These are phyloP conservation scores for Venustoraphidia nigricollis DNA, from an alignment of 2,888 invertebrate genomes.

Conservation along the genomic window DNA sequence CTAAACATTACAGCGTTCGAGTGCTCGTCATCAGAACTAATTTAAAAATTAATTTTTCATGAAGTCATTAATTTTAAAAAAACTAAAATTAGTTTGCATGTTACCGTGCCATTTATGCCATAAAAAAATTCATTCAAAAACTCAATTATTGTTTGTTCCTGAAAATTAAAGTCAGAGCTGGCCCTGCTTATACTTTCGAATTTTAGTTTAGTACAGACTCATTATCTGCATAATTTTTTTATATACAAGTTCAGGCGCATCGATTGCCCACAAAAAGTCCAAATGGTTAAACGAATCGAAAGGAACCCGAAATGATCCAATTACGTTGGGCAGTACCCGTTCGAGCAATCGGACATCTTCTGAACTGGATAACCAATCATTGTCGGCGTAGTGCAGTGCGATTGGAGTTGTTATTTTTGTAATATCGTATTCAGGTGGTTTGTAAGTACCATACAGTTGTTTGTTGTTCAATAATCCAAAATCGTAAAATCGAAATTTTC, in stretches of 20 bases:
- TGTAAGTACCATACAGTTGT: constrained; percentile 17
- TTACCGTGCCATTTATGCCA: too few species aligned
- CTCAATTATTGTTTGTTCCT: too few species aligned
- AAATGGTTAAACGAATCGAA: constrained; percentile 46
- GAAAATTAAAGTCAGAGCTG: too few species aligned
- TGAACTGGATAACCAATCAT: too few species aligned
- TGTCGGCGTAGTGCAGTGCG: constrained; percentile 8
- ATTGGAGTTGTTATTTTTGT: constrained; percentile 21
- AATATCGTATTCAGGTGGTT: constrained; percentile 22
- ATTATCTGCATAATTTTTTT: constrained; percentile 16
- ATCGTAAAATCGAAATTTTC: constrained; percentile 26
- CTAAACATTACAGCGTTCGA: too few species aligned
- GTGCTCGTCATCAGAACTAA: too few species aligned
- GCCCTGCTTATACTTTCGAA: too few species aligned
- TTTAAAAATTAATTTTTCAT: too few species aligned
- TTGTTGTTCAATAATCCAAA: constrained; percentile 22
- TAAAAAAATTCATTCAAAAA: too few species aligned
- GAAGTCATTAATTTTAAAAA: too few species aligned
- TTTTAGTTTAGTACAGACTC: too few species aligned
- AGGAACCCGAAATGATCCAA: constrained; percentile 39
- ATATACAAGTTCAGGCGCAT: constrained; percentile 26
- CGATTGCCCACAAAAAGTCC: constrained; percentile 36
- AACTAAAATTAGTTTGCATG: too few species aligned
- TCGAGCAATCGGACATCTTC: constrained; percentile 41
- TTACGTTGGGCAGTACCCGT: constrained; percentile 33